Percentiles rank a stretch among this genome's conserved stretches.
phyloP scores from a whole-genome alignment of 2,888 invertebrate species.

The Tachina fera region DNA sequence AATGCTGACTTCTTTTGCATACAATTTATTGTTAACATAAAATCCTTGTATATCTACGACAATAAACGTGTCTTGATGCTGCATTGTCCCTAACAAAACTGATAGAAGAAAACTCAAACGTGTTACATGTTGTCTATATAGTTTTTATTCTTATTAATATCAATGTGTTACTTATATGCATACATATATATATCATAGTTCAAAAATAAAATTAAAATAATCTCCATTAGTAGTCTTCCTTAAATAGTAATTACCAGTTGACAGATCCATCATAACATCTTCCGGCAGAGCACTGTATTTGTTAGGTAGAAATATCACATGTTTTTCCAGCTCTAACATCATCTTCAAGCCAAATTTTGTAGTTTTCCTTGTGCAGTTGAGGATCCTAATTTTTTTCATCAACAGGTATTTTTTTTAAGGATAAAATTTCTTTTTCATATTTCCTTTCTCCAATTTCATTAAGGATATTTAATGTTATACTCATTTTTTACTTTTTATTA shows the following conservation, averaged over 20 bases:
- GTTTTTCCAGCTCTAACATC: constrained; percentile 1
- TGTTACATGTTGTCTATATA: neutral
- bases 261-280: neutral
- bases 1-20: constrained; percentile 7
- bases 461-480: constrained; percentile 6
- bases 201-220: neutral
- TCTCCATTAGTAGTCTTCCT: neutral
- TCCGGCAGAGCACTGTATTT: neutral
- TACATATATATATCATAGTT: neutral
- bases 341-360: neutral
- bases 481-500: neutral
- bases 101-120: neutral
- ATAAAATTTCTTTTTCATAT: neutral
- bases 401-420: neutral
- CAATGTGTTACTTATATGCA: neutral
- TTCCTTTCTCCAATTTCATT: constrained; percentile 15
- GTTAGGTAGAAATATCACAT: neutral
- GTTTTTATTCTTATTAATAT: too few relatives aligned
- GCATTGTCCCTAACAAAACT: neutral
- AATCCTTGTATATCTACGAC: constrained; percentile 17
- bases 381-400: neutral
- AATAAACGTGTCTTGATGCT: neutral
- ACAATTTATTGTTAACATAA: neutral
- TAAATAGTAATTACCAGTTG: neutral
- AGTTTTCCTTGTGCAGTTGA: neutral